Evolutionary conservation across 37 sponge, comb jelly and placozoan species (phyloP), one percentile per base, ranked within the genome.

Genomic region (Dysidea cf. avara): DNA sequence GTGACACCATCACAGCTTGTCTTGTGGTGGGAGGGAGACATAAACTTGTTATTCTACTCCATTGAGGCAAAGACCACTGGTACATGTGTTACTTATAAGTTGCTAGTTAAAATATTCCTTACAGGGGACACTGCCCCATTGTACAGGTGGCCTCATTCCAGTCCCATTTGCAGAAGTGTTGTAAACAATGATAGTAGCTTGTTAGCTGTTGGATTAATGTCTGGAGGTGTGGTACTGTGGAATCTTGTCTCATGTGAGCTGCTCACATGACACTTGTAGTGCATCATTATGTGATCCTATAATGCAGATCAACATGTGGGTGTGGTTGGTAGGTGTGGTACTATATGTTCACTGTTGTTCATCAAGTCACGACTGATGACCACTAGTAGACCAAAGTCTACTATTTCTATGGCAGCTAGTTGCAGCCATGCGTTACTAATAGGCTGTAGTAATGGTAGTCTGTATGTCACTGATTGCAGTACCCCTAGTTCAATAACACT

Each of bases 1-100:
- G 72, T n/a, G 1, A 43, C 39, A 1, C 71, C 84, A 29, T 53
- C 38, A 17, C 35, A 68, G 28, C n/a, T 86, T 26, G 75, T 81
- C 4, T 39, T 80, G 17, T 80, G 81, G 81, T 86, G 87, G 87
- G 58, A 70, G 48, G 52, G 35, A 29, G 25, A 66, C 21, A 40
- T 54, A 0, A 68, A 86, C 4, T 62, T 86, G 29, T 0, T 52
- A 0, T 21, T 79, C 54, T 86, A 86, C 64, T 53, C 75, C 12
- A 55, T 86, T 7, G 37, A 26, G 20, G 71, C 34, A 21, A 38
- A 64, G 33, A 26, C 61, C 14, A 78, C 67, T 39, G 68, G 67
- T 68, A 78, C n/a, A n/a, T 13, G 47, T 14, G 13, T 64, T 35
- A 14, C 11, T 25, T 12, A 7, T 22, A 30, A 21, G 11, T 20